phyloP scores from a whole-genome alignment of 1,140 invertebrate genomes.

The Tyrophagus putrescentiae region DNA sequence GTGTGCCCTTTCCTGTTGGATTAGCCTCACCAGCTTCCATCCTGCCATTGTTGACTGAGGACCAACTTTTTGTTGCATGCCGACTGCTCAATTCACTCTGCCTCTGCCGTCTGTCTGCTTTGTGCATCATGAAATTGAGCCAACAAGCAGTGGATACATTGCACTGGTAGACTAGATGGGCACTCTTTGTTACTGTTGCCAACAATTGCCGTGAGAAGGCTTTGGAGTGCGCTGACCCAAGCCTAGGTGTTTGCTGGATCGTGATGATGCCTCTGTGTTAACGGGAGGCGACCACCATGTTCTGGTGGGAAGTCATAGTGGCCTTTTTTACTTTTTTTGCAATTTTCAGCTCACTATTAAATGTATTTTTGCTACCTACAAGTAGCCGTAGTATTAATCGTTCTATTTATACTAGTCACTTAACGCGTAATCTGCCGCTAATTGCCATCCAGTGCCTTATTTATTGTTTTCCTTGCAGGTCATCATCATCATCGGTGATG shows the following conservation, averaged over 20 bases:
- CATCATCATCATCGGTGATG: neutral
- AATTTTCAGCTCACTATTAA: neutral
- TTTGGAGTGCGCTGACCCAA: neutral
- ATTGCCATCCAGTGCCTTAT: neutral
- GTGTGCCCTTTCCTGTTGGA: neutral
- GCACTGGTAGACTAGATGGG: neutral
- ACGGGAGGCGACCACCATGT: too few relatives aligned
- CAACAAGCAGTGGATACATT: too few relatives aligned
- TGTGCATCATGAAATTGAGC: too few relatives aligned
- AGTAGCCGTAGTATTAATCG: neutral
- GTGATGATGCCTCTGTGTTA: neutral
- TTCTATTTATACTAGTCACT: constrained; percentile 12
- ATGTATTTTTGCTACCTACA: constrained; percentile 3
- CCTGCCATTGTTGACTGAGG: too few relatives aligned
- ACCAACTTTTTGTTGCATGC: too few relatives aligned
- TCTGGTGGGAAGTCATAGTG: too few relatives aligned
- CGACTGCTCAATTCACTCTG: too few relatives aligned
- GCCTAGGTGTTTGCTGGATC: neutral
- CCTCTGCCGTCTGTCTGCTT: too few relatives aligned
- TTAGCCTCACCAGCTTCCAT: too few relatives aligned
- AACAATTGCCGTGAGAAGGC: constrained; percentile 9
- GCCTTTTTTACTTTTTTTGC: too few relatives aligned
- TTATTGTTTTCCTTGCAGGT: neutral
- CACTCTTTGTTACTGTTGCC: neutral
- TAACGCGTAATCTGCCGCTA: constrained; percentile 15